A percentile compares a stretch with the other conserved stretches of the same genome.
phyloP scores from a whole-genome alignment of 2,888 invertebrate genomes.

The Drosophila atripex region DNA sequence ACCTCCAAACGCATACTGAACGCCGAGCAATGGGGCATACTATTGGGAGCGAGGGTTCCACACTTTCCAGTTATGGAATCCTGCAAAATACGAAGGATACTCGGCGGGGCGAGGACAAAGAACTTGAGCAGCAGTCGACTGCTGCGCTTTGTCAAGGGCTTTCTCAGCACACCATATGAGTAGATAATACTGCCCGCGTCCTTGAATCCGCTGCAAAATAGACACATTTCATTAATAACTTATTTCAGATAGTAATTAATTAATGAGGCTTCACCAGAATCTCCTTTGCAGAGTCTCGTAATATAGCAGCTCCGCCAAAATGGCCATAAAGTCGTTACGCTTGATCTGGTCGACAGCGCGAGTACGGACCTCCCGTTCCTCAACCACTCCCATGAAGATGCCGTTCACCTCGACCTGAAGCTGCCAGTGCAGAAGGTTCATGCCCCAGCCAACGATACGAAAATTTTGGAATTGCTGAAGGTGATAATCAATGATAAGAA shows the following conservation, averaged over 20 bases:
- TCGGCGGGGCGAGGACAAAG: neutral
- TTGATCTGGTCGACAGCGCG: slow-evolving; percentile 39
- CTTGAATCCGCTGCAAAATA: slow-evolving; percentile 8
- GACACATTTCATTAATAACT: neutral
- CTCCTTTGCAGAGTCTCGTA: neutral
- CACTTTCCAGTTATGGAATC: slow-evolving; percentile 4
- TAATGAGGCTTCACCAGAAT: neutral
- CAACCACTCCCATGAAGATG: slow-evolving; percentile 53
- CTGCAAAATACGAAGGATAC: neutral
- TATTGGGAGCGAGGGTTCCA: neutral
- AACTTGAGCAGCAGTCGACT: slow-evolving; percentile 1
- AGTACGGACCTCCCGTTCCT: slow-evolving; percentile 20
- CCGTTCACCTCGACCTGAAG: slow-evolving; percentile 62
- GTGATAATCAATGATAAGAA: neutral
- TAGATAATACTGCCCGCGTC: slow-evolving; percentile 9
- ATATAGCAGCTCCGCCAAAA: slow-evolving; percentile 29
- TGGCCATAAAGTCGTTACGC: slow-evolving; percentile 65
- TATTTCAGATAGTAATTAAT: neutral
- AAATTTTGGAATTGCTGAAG: slow-evolving; percentile 66
- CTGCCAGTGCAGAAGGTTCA: slow-evolving; percentile 53
- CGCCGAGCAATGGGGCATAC: neutral
- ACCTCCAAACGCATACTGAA: slow-evolving; percentile 6
- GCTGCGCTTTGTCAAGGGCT: neutral
- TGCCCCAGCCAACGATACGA: slow-evolving; percentile 45
- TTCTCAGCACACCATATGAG: neutral